Percentiles rank a stretch among this genome's conserved stretches.
Conservation (phyloP, 2,113 vertebrate genomes). For the Bungarus multicinctus region DNA sequence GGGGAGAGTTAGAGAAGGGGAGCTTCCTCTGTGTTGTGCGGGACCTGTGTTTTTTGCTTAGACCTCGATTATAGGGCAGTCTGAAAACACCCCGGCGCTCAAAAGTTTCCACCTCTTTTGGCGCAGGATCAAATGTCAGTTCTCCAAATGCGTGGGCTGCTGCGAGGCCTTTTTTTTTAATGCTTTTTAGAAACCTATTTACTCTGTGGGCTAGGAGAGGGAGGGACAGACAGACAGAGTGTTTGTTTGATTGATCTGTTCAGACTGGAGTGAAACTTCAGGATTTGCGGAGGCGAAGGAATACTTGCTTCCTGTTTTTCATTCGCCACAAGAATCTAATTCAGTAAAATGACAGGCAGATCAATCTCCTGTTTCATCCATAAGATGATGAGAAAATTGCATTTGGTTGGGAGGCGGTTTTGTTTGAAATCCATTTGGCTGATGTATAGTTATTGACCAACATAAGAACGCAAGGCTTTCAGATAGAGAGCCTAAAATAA, state of each 20-base stretch:
- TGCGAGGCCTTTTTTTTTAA: neutral
- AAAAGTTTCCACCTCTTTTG: neutral
- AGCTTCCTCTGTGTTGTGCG: neutral
- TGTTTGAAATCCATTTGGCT: constrained; percentile 6
- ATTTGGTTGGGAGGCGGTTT: neutral
- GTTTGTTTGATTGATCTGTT: neutral
- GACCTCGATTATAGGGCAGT: neutral
- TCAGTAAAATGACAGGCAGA: neutral
- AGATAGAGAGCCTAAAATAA: neutral
- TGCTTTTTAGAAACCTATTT: neutral
- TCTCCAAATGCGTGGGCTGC: neutral
- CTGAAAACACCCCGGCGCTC: neutral
- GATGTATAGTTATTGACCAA: neutral
- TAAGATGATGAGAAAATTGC: neutral
- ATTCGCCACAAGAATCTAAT: neutral
- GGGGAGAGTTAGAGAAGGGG: neutral
- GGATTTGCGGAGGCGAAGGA: neutral
- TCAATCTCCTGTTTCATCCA: constrained; percentile 22
- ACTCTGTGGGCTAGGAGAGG: neutral
- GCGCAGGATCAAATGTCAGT: neutral
- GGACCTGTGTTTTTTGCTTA: neutral
- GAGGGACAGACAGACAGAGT: no score
- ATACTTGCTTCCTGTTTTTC: neutral
- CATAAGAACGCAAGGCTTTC: neutral
- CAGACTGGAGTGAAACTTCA: neutral